A percentile compares a stretch with the other conserved stretches of the same genome.
phyloP scores from a whole-genome alignment of 2,113 vertebrate genomes.

The Rattus norvegicus region DNA sequence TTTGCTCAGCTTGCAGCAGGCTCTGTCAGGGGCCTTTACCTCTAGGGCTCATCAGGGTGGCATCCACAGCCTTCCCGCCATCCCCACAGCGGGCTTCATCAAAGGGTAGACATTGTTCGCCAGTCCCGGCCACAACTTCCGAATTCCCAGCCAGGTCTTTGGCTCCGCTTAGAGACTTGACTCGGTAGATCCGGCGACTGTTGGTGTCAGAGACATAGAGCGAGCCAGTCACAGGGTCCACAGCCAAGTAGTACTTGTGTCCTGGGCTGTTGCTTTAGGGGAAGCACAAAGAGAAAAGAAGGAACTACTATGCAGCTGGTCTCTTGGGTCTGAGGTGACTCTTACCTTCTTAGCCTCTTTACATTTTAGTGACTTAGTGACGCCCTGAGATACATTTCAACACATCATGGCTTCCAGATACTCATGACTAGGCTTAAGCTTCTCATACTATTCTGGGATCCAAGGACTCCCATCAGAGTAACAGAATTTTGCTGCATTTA shows the following conservation, averaged over 20 bases:
- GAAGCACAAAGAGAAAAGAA: constrained; percentile 75
- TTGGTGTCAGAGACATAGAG: constrained; percentile 98
- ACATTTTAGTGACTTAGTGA: constrained; percentile 85
- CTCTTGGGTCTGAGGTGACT: not conserved
- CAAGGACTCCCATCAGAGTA: not conserved
- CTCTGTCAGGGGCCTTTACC: constrained; percentile 85
- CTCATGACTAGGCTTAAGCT: constrained; percentile 56
- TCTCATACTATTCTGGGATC: not conserved
- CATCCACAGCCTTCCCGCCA: constrained; percentile 97
- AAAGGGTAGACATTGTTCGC: constrained; percentile 98
- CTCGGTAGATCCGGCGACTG: constrained; percentile 94
- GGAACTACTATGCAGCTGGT: constrained; percentile 56
- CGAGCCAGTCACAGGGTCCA: constrained; percentile 96
- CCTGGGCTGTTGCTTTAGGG: constrained; percentile 96
- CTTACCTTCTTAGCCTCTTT: not conserved
- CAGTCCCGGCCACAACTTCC: constrained; percentile 96
- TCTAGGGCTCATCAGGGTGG: constrained; percentile 98
- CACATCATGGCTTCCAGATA: constrained; percentile 56
- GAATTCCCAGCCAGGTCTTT: constrained; percentile 94
- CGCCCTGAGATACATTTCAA: constrained; percentile 39
- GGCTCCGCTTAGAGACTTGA: constrained; percentile 92
- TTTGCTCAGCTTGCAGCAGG: constrained; percentile 44
- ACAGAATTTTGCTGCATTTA: not conserved
- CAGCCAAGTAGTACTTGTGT: constrained; percentile 98
- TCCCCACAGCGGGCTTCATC: constrained; percentile 97